phyloP scores from a whole-genome alignment of 2,888 invertebrate genomes.

The Neoscelio sp. region DNA sequence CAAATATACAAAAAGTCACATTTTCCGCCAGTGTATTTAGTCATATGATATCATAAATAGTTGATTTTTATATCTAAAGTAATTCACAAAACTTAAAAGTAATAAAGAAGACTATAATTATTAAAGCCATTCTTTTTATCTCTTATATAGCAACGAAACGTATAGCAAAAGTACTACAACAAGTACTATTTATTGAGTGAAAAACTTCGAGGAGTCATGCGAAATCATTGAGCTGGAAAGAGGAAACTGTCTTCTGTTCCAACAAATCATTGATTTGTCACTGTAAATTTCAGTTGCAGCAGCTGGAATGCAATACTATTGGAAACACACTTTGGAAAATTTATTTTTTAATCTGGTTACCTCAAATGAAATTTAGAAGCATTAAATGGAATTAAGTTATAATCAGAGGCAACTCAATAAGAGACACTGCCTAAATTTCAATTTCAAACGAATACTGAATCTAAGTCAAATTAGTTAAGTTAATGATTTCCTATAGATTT shows the following conservation, averaged over 20 bases:
- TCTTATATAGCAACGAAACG: neutral
- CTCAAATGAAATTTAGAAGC: slow-evolving; percentile 39
- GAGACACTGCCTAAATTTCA: slow-evolving; percentile 26
- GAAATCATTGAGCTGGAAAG: slow-evolving; percentile 50
- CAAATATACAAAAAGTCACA: too few relatives aligned
- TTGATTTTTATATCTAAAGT: too few relatives aligned
- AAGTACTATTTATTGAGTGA: slow-evolving; percentile 37
- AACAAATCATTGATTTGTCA: slow-evolving; percentile 60
- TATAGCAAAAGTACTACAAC: neutral
- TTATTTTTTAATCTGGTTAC: slow-evolving; percentile 22
- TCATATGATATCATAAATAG: too few relatives aligned
- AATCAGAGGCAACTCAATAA: slow-evolving; percentile 26
- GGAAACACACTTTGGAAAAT: slow-evolving; percentile 23
- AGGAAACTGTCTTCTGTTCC: slow-evolving; percentile 43
- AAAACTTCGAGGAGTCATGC: slow-evolving; percentile 51
- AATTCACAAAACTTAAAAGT: too few relatives aligned
- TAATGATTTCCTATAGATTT: too few relatives aligned
- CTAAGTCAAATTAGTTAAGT: slow-evolving; percentile 3
- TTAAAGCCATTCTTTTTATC: too few relatives aligned
- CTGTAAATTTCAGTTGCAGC: slow-evolving; percentile 55
- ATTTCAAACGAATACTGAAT: slow-evolving; percentile 16
- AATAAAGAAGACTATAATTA: too few relatives aligned
- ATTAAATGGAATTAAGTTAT: slow-evolving; percentile 30
- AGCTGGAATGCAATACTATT: slow-evolving; percentile 42
- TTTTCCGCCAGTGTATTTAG: too few relatives aligned